phyloP scores from a whole-genome alignment of 30 jellyfish, hydroid and myxozoan species.

The Nemopilema nomurai region DNA sequence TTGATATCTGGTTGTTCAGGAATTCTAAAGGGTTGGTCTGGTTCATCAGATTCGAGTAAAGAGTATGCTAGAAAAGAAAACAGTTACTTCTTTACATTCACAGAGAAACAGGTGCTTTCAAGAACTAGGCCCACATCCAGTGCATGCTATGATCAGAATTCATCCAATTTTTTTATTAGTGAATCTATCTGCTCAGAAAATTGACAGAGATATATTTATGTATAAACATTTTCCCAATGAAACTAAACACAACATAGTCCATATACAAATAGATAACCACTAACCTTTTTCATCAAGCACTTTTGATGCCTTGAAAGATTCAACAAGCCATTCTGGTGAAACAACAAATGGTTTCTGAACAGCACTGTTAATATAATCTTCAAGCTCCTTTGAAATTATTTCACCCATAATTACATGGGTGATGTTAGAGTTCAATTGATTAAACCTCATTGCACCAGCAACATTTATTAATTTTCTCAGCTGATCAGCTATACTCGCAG shows the following conservation, averaged over 20 bases:
- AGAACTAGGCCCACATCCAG: no score
- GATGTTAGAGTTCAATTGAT: conserved; percentile 45
- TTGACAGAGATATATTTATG: no score
- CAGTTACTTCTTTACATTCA: not conserved
- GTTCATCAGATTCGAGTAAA: conserved; percentile 27
- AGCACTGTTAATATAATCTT: conserved; percentile 22
- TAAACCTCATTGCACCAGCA: conserved; percentile 91
- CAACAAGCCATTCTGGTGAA: conserved; percentile 84
- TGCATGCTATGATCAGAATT: no score
- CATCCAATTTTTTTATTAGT: no score
- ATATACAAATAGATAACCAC: no score
- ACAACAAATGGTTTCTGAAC: conserved; percentile 85
- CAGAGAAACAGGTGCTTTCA: no score
- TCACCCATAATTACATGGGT: conserved; percentile 88
- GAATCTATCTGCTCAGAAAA: no score
- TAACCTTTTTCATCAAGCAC: conserved; percentile 75
- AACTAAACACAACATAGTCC: no score
- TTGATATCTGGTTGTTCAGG: conserved; percentile 6
- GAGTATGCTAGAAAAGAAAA: conserved; percentile 19
- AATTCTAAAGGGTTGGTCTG: conserved; percentile 25
- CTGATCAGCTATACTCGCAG: conserved; percentile 41
- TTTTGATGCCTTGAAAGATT: conserved; percentile 66
- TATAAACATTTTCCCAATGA: no score
- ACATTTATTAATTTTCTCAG: conserved; percentile 70
- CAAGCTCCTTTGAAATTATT: conserved; percentile 27